Percentiles rank a stretch among this genome's conserved stretches.
phyloP scores from a whole-genome alignment of 2,797 vertebrate species.

The Melanogrammus aeglefinus region DNA sequence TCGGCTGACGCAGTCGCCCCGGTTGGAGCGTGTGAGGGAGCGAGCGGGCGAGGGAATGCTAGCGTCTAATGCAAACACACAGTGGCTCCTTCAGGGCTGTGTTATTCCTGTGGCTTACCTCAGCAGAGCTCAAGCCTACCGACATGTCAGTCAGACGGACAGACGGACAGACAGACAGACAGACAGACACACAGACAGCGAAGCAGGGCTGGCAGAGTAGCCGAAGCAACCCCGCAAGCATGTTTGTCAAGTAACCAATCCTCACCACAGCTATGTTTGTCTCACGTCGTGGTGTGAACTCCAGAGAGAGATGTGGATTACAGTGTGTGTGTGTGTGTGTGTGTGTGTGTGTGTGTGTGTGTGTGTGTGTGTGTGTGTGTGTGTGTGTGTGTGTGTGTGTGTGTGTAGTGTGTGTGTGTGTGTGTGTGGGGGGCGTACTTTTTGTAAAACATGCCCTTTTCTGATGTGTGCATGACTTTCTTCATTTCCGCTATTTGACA shows the following conservation, averaged over 20 bases:
- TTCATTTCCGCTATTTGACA: constrained; percentile 28
- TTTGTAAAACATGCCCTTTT: constrained; percentile 22
- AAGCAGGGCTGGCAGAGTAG: neutral
- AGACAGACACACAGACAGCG: neutral
- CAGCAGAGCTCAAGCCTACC: neutral
- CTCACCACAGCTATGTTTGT: constrained; percentile 46
- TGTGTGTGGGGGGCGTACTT: neutral
- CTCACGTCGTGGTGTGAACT: constrained; percentile 29
- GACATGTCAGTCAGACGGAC: neutral
- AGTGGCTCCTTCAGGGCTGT: too few species aligned
- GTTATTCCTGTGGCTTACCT: neutral
- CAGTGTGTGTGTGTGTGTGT: too few species aligned
- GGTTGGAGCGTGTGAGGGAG: too few species aligned
- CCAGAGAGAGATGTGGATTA: too few species aligned
- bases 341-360: too few species aligned
- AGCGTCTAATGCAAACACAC: too few species aligned
- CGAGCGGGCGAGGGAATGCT: too few species aligned
- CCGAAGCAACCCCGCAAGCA: constrained; percentile 8
- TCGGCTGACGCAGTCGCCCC: too few species aligned
- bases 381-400: too few species aligned
- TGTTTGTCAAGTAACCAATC: constrained; percentile 28
- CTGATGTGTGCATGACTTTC: constrained; percentile 39
- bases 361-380: neutral
- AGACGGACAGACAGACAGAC: neutral
- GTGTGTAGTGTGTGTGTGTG: neutral